Conservation (phyloP, 2,888 invertebrate genomes). For the Lasioglossum villosulum region DNA sequence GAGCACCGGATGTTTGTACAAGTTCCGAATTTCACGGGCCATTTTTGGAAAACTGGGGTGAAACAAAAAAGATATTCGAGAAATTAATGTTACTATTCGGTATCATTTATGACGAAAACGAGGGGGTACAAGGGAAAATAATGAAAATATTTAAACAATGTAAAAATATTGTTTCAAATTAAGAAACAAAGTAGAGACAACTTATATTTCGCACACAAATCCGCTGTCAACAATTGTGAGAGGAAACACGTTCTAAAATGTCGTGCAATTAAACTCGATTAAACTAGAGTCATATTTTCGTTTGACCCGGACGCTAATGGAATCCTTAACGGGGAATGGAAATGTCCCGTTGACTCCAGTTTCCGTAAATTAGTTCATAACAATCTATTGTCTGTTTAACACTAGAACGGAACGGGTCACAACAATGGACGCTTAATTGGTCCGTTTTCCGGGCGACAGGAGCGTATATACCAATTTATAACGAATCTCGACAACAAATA, state of each 20-base stretch:
- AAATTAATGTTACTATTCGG: not conserved
- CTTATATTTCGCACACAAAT: not conserved
- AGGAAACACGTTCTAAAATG: not conserved
- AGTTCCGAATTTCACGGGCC: not conserved
- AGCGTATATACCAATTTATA: not conserved
- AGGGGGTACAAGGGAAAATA: rapidly evolving
- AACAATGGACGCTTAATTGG: constrained; percentile 4
- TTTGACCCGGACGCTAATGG: not conserved
- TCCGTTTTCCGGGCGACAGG: not conserved
- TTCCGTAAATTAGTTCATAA: constrained; percentile 12
- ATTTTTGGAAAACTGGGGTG: not conserved
- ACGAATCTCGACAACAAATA: not conserved
- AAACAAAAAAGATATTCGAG: not conserved
- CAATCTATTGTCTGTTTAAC: constrained; percentile 8
- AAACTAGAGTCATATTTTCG: not conserved
- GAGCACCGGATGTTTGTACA: constrained; percentile 12
- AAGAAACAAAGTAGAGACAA: not conserved
- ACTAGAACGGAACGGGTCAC: not conserved
- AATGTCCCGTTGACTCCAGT: not conserved
- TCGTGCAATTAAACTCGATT: not conserved
- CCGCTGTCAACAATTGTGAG: not conserved
- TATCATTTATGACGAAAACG: not conserved
- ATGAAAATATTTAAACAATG: not conserved
- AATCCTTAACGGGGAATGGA: constrained; percentile 12
- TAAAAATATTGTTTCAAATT: not conserved